Evolutionary conservation across 2,797 vertebrate genomes (phyloP).

Genomic region (Harpagifer antarcticus): DNA sequence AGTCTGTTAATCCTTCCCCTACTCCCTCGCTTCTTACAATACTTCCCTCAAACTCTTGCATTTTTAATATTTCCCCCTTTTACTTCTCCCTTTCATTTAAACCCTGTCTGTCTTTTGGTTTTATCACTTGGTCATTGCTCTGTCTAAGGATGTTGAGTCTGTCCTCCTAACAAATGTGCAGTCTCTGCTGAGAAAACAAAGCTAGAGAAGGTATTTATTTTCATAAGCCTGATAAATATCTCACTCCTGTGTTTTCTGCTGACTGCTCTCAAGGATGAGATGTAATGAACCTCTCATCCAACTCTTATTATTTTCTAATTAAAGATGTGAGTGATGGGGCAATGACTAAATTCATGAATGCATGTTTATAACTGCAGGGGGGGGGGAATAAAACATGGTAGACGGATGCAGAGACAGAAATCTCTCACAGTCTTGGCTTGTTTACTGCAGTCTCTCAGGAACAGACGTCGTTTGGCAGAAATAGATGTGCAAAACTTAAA

Average conservation of each 20-base stretch:
- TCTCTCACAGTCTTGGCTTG: slow-evolving; percentile 36
- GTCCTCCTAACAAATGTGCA: slow-evolving; percentile 29
- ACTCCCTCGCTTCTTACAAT: slow-evolving; percentile 37
- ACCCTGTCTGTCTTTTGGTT: slow-evolving; percentile 19
- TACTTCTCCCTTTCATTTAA: slow-evolving; percentile 48
- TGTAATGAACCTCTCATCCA: slow-evolving; percentile 82
- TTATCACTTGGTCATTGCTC: slow-evolving; percentile 35
- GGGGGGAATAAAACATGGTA: slow-evolving; percentile 45
- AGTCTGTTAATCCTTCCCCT: not conserved
- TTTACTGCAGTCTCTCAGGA: slow-evolving; percentile 47
- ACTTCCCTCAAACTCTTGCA: slow-evolving; percentile 14
- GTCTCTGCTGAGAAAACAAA: slow-evolving; percentile 45
- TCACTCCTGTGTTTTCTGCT: slow-evolving; percentile 67
- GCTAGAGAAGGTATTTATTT: slow-evolving; percentile 58
- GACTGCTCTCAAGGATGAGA: slow-evolving; percentile 74
- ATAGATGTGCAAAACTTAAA: slow-evolving; percentile 28
- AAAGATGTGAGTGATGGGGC: slow-evolving; percentile 74
- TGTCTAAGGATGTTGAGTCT: slow-evolving; percentile 22
- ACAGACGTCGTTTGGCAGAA: slow-evolving; percentile 27
- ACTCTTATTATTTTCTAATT: slow-evolving; percentile 82
- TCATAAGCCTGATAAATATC: slow-evolving; percentile 70
- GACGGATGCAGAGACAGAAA: slow-evolving; percentile 47
- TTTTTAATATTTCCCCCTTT: slow-evolving; percentile 7
- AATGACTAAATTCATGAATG: slow-evolving; percentile 69
- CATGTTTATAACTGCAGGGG: slow-evolving; percentile 60